phyloP scores from a whole-genome alignment of 2,113 vertebrate species.

The Suncus etruscus region DNA sequence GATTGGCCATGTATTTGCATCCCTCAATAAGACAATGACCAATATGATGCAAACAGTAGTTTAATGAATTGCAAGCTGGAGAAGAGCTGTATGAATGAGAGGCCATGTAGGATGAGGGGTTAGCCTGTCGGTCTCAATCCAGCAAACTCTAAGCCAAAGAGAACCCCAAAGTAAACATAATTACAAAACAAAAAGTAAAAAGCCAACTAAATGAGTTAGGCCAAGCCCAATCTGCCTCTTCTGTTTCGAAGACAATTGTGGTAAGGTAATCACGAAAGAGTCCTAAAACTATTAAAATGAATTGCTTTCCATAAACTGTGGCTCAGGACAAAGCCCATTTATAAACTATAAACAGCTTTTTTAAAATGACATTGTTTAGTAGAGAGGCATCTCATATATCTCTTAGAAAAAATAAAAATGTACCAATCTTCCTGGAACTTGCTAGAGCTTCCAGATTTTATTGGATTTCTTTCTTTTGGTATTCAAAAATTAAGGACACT shows the following conservation, averaged over 20 bases:
- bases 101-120: not conserved
- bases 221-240: not conserved
- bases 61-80: not conserved
- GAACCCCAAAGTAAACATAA: not conserved
- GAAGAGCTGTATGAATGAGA: not conserved
- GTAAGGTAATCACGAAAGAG: not conserved
- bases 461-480: not conserved
- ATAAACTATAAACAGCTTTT: not conserved
- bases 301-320: slow-evolving; percentile 5
- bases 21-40: not conserved
- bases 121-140: not conserved
- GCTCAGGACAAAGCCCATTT: not conserved
- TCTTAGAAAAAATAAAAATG: not conserved
- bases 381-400: not conserved
- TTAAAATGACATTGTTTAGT: not conserved
- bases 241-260: not conserved
- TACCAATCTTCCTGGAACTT: not conserved
- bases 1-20: not conserved
- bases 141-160: not conserved
- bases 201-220: not conserved
- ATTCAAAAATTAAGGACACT: not conserved
- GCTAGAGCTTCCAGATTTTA: not conserved
- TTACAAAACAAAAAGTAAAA: not conserved
- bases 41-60: not conserved
- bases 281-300: not conserved